Base-by-base conservation (phyloP, 2,797 vertebrate species). In the Momotus momota region DNA sequence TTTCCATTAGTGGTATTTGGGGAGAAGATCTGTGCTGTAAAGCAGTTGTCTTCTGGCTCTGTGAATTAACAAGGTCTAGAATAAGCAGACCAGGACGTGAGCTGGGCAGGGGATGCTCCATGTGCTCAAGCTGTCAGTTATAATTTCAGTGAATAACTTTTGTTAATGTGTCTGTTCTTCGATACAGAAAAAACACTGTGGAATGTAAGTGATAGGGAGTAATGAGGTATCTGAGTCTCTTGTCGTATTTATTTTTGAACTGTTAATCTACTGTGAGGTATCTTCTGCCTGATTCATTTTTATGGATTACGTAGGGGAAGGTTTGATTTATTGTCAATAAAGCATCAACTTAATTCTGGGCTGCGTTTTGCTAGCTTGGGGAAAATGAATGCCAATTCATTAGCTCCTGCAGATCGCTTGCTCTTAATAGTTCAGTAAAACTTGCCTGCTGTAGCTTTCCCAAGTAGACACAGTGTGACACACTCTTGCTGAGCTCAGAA, bases 261-360 rank as follows among this genome's bases (percentile, higher is more conserved):
- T 27, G 17, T 55, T 93, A 6, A 35, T 94, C 14, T 65, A 9
- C 49, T 49, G 49, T 0, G 2, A 46, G 27, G 14, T 65, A 29
- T 46, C 0, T 0, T 45, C 33, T 49, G 27, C 80, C 40, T 17
- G 41, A 61, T 83, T 57, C 20, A 38, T 80, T 91, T 94, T 69
- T 87, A 66, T 61, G 29, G 54, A 26, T 82, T 70, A 48, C 0
- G 0, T 12, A 33, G 21, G 43, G n/a, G 19, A 51, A 82, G 18
- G 29, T 66, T 91, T 87, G 93, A 93, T 92, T 92, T 92, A 92
- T 81, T 89, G 66, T 81, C 78, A 86, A 3, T 79, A 27, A 90
- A 94, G 25, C 9, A n/a, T 72, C 86, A 81, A 7, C 33, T 81
- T 81, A 58, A 84, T 95, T 95, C 35, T 29, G 81, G 55, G 40